Base-by-base conservation (phyloP, 1,140 invertebrate species). In the Zaprionus davidi region DNA sequence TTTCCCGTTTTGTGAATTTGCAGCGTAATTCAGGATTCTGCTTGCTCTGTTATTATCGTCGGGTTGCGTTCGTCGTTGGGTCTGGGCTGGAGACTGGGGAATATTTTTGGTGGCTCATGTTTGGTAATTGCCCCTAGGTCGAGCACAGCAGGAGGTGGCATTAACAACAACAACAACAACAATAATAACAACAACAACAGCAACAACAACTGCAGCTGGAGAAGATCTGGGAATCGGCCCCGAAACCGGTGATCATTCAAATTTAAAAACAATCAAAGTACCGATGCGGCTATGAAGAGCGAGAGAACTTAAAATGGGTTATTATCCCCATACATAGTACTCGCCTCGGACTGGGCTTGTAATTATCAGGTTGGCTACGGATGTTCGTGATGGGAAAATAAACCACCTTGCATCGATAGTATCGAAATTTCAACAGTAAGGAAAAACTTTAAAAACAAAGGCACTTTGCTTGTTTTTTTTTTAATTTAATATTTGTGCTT, bases 1-100 rank as follows among this genome's bases (percentile, higher is more conserved):
- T 69, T 82, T 63, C 53, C 51, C 7, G 41, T 56, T 65, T 71
- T 7, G 44, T 56, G 65, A 51, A 75, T 73, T 73, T 76, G 72
- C 78, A 74, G 85, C 85, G 85, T 90, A 90, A 90, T 90, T 84
- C 85, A 90, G 85, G 85, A 90, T 90, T 84, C 85, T 82, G 81
- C 53, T 81, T 77, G 78, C 84, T 83, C 81, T 90, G 85, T 90
- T 90, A 90, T 90, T 90, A 90, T 90, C 75, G 85, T 72, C 81
- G 84, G 79, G 79, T 41, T 77, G 65, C 70, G 74, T 58, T 65
- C 17, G 13, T 38, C 36, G 36, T 13, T 44, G 41, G n/a, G 41
- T 7, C 46, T 68, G 78, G 62, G 51, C 68, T 67, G 63, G 78
- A 67, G 70, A 59, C 76, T 75, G 77, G 75, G 77, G 67, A 67